A percentile compares a stretch with the other conserved stretches of the same genome.
Conservation (phyloP, 2,888 invertebrate species). For the Pterostichus niger region DNA sequence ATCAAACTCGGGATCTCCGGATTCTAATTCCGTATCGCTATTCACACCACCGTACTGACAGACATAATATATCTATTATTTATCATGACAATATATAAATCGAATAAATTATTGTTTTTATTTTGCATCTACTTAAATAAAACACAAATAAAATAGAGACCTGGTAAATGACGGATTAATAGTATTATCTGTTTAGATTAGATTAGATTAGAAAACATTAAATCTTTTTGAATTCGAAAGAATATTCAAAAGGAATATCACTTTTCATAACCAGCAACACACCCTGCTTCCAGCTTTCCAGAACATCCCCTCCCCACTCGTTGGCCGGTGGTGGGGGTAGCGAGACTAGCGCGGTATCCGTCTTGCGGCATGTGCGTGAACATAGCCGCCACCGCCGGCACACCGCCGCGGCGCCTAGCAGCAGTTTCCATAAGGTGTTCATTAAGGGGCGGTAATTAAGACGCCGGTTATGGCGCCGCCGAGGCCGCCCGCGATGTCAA, state of each 20-base stretch:
- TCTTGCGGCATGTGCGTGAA: conserved; percentile 64
- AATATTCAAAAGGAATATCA: neutral
- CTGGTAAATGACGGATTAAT: too few relatives aligned
- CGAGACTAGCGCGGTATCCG: conserved; percentile 62
- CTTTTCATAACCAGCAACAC: neutral
- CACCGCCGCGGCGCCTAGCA: conserved; percentile 28
- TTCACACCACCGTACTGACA: too few relatives aligned
- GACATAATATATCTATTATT: too few relatives aligned
- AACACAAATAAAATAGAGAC: too few relatives aligned
- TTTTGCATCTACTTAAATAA: too few relatives aligned
- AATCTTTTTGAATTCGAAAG: neutral
- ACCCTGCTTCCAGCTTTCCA: neutral
- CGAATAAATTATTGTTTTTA: too few relatives aligned
- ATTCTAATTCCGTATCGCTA: too few relatives aligned
- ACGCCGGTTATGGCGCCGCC: conserved; percentile 73
- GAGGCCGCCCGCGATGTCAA: conserved; percentile 73
- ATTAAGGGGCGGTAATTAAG: conserved; percentile 74
- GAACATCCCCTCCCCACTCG: neutral
- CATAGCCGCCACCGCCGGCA: conserved; percentile 33
- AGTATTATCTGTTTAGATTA: too few relatives aligned
- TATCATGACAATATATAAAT: too few relatives aligned
- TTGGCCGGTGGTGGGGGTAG: conserved; percentile 11
- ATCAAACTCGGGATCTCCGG: too few relatives aligned
- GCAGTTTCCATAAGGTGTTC: conserved; percentile 71
- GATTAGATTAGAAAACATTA: too few relatives aligned